Base-by-base conservation (phyloP, 2,888 invertebrate species). In the Arge pagana region DNA sequence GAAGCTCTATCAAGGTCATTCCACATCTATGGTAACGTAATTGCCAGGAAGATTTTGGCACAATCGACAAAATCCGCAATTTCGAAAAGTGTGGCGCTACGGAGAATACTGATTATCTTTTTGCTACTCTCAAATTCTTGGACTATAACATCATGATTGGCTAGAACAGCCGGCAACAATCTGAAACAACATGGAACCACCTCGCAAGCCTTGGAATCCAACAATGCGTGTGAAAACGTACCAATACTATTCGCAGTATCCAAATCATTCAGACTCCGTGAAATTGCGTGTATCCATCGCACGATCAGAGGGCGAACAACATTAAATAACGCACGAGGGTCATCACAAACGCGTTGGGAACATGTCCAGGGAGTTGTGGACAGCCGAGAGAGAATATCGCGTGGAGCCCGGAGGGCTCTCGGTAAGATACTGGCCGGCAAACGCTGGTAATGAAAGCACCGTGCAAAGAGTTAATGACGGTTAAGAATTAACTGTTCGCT, bases 221-320 rank as follows among this genome's bases (percentile, higher is more conserved):
- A 16, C 35, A 3, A 11, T 33, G 15, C 10, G 10, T 10, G 7
- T n/a, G n/a, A n/a, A n/a, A 42, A 53, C 68, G 72, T 66, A 76
- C 74, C 75, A 72, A 65, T 62, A 74, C 62, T 15, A 70, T 63
- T 48, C 68, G 70, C 26, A 71, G 73, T 71, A 74, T 72, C 74
- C 75, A 75, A 70, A 75, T 75, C 75, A 75, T 74, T 57, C 68
- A 67, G 65, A 50, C 53, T 10, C 7, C 21, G n/a, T n/a, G n/a
- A n/a, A n/a, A n/a, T n/a, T n/a, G n/a, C n/a, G n/a, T n/a, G n/a
- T n/a, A n/a, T n/a, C n/a, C n/a, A n/a, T n/a, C n/a, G n/a, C n/a
- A n/a, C n/a, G n/a, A n/a, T n/a, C n/a, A n/a, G n/a, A n/a, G n/a
- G n/a, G n/a, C n/a, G n/a, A n/a, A n/a, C n/a, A n/a, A n/a, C n/a